A percentile compares a stretch with the other conserved stretches of the same genome.
Conservation (phyloP, 2,113 vertebrate species). For the Danionella cerebrum region DNA sequence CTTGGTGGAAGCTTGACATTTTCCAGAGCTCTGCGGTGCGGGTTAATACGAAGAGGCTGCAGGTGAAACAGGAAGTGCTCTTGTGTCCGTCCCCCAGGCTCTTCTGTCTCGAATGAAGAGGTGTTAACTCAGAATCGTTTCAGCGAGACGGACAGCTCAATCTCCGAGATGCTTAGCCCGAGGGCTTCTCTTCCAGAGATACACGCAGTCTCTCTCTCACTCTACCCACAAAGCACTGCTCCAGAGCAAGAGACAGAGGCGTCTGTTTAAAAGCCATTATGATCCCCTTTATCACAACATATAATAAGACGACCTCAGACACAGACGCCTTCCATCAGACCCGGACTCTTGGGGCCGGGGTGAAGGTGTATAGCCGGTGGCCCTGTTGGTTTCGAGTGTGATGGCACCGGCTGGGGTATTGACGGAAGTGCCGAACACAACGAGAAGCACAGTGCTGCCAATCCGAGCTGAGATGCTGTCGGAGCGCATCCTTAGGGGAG, state of each 20-base stretch:
- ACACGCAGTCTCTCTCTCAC: slow-evolving; percentile 44
- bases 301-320: slow-evolving; percentile 61
- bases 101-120: slow-evolving; percentile 60
- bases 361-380: slow-evolving; percentile 24
- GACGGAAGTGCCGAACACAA: slow-evolving; percentile 21
- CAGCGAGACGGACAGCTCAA: slow-evolving; percentile 76
- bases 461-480: slow-evolving; percentile 18
- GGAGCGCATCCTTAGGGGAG: slow-evolving; percentile 10
- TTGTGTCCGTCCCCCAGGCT: slow-evolving; percentile 25
- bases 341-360: slow-evolving; percentile 29
- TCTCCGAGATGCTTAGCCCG: slow-evolving; percentile 69
- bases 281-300: slow-evolving; percentile 73
- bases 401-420: slow-evolving; percentile 33
- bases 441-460: slow-evolving; percentile 15
- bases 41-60: slow-evolving; percentile 37
- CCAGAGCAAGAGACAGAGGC: slow-evolving; percentile 51
- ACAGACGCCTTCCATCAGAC: slow-evolving; percentile 45
- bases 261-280: slow-evolving; percentile 81
- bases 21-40: too few relatives aligned
- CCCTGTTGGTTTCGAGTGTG: slow-evolving; percentile 33
- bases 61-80: slow-evolving; percentile 24
- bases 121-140: slow-evolving; percentile 75
- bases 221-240: slow-evolving; percentile 42
- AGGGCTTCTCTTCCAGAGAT: slow-evolving; percentile 62
- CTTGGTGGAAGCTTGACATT: too few relatives aligned